Evolutionary conservation across 2,888 invertebrate species (phyloP).

Genomic region (Coelinius sp.): DNA sequence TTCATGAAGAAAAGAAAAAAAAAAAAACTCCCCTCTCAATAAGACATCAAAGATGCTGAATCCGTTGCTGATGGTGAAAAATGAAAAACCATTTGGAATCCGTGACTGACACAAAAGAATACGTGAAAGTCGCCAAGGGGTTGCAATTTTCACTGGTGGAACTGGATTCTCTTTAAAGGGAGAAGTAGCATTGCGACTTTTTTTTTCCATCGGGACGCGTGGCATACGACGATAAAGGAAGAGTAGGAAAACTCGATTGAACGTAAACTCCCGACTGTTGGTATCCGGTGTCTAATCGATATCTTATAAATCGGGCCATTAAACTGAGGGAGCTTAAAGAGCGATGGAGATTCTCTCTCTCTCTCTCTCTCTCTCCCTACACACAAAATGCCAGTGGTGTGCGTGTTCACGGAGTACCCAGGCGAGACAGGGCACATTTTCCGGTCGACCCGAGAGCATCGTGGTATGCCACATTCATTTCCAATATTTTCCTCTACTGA

Average conservation of each 20-base stretch:
- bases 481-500: constrained; percentile 17
- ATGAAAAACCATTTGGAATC: background rate
- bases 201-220: background rate
- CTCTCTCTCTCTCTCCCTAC: constrained; percentile 39
- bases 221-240: background rate
- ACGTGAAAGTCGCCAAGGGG: background rate
- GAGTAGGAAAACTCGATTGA: constrained; percentile 12
- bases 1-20: no score
- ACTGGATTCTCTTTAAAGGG: background rate
- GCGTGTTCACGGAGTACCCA: constrained; percentile 35
- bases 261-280: constrained; percentile 47
- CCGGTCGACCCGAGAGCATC: constrained; percentile 19
- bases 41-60: background rate
- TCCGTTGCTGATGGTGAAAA: background rate
- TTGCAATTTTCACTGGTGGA: background rate
- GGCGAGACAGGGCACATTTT: constrained; percentile 22
- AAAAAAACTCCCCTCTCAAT: background rate
- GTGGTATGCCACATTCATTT: constrained; percentile 12
- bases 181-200: background rate
- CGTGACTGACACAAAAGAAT: background rate
- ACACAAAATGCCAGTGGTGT: constrained; percentile 42
- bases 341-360: constrained; percentile 43
- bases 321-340: constrained; percentile 52
- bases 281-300: constrained; percentile 49
- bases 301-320: constrained; percentile 55